Evolutionary conservation across 2,113 vertebrate species (phyloP).

Genomic region (Tachysurus fulvidraco): DNA sequence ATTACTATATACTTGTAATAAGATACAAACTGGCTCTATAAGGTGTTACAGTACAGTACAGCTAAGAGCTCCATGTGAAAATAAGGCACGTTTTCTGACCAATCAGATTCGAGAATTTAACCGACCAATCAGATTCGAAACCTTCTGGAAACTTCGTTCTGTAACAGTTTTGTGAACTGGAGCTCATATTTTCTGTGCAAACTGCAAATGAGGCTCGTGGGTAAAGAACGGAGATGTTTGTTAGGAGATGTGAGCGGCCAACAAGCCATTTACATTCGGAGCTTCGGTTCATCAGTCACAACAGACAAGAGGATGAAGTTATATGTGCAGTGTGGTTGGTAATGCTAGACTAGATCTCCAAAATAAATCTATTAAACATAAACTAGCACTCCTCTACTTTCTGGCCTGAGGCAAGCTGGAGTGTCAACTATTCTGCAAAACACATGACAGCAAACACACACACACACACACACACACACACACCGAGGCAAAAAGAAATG

Average conservation of each 20-base stretch:
- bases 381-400: not conserved
- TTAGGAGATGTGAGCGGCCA: not conserved
- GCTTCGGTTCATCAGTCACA: not conserved
- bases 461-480: not conserved
- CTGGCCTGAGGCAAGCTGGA: not conserved
- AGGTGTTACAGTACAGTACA: not conserved
- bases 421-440: slow-evolving; percentile 6
- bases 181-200: not conserved
- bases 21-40: not conserved
- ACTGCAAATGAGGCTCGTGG: not conserved
- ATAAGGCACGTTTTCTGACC: not conserved
- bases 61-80: not conserved
- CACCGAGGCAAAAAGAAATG: not conserved
- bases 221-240: no score
- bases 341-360: not conserved
- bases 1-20: not conserved
- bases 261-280: not conserved
- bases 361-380: not conserved
- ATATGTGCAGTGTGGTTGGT: not conserved
- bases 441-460: not conserved
- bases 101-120: not conserved
- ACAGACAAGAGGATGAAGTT: not conserved
- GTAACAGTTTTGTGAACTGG: not conserved
- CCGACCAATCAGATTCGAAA: no score
- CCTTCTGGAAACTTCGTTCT: not conserved